Conservation (phyloP, 2,888 invertebrate species). For the Meandrusa payeni region DNA sequence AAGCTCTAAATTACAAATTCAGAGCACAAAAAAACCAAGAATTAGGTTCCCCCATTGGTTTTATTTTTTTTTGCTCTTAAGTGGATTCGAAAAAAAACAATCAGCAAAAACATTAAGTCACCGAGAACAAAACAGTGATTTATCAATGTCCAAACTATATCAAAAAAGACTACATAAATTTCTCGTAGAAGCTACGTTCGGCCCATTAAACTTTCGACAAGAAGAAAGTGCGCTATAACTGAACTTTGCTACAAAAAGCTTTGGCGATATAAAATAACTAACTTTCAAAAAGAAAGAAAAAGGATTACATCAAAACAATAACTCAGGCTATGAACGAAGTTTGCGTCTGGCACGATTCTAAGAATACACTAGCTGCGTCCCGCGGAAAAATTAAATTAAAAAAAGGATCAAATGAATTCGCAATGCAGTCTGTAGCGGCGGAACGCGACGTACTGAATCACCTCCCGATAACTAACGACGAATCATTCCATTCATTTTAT, state of each 20-base stretch:
- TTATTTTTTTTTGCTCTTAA: no score
- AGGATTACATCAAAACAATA: constrained; percentile 1
- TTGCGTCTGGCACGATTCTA: no score
- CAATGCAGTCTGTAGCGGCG: constrained; percentile 1
- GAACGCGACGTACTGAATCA: neutral
- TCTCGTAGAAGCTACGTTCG: constrained; percentile 1
- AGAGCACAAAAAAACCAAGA: no score
- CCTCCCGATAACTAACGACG: no score
- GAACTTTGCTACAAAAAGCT: constrained; percentile 9
- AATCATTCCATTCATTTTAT: no score
- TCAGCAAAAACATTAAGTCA: neutral
- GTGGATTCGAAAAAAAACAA: no score
- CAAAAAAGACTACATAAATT: constrained; percentile 15
- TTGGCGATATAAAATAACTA: constrained; percentile 11
- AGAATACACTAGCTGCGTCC: no score
- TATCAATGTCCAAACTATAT: constrained; percentile 17
- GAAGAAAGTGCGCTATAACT: constrained; percentile 8
- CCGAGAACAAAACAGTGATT: neutral
- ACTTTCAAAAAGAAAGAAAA: constrained; percentile 3
- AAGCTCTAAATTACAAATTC: no score
- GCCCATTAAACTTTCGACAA: constrained; percentile 16
- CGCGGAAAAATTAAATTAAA: constrained; percentile 6
- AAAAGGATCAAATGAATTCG: neutral
- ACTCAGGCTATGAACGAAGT: no score
- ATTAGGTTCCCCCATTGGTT: no score